Percentiles rank a stretch among this genome's conserved stretches.
Evolutionary conservation across 2,888 invertebrate species (phyloP).

Genomic region (Drosophila helvetica): DNA sequence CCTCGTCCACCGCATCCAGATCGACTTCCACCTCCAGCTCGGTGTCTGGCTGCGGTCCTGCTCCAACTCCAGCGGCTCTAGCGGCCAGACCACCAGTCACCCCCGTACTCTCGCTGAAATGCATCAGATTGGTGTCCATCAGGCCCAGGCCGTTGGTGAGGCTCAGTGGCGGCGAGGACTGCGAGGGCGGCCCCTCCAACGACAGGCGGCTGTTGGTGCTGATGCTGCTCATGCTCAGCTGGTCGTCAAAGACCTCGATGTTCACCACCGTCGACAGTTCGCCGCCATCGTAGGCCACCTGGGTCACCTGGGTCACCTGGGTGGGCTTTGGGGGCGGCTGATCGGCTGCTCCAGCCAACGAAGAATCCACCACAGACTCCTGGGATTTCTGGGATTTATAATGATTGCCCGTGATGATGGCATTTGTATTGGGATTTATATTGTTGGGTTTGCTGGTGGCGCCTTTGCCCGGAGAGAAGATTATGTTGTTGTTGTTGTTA

Average conservation of each 20-base stretch:
- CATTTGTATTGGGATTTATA: slow-evolving; percentile 1
- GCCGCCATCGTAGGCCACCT: slow-evolving; percentile 13
- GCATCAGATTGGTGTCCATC: slow-evolving; percentile 86
- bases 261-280: slow-evolving; percentile 85
- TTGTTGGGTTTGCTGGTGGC: slow-evolving; percentile 5
- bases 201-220: slow-evolving; percentile 92
- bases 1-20: slow-evolving; percentile 13
- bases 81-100: not conserved
- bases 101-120: slow-evolving; percentile 86
- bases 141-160: slow-evolving; percentile 85
- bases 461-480: slow-evolving; percentile 33
- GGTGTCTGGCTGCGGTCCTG: not conserved
- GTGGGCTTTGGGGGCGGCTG: not conserved
- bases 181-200: slow-evolving; percentile 86
- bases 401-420: not conserved
- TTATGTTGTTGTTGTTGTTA: slow-evolving; percentile 58
- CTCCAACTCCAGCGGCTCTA: not conserved
- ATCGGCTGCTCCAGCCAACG: not conserved
- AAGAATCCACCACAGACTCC: not conserved
- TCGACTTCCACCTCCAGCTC: slow-evolving; percentile 19
- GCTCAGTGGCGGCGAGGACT: slow-evolving; percentile 89
- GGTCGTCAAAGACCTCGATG: slow-evolving; percentile 87
- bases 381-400: slow-evolving; percentile 19
- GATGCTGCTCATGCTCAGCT: slow-evolving; percentile 93
- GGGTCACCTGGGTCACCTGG: not conserved